Conservation (phyloP, 2,113 vertebrate genomes). For the Anoura caudifer region DNA sequence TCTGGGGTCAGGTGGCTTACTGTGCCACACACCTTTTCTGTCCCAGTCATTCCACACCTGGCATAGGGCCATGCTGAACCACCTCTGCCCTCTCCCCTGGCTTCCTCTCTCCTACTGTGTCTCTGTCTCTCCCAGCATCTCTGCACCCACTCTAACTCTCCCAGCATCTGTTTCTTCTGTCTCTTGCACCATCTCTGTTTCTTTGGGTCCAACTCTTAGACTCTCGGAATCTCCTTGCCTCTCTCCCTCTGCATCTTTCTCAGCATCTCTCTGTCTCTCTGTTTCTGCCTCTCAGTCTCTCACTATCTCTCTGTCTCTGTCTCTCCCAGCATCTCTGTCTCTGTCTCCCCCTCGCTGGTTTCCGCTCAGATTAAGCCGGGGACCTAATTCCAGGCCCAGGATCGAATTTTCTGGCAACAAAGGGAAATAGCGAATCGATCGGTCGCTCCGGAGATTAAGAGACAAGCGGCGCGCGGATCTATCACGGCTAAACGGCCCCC, state of each 20-base stretch:
- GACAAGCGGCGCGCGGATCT: constrained; percentile 96
- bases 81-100: background rate
- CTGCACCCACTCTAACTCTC: constrained; percentile 15
- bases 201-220: constrained; percentile 18
- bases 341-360: constrained; percentile 81
- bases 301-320: constrained; percentile 52
- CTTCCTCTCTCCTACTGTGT: background rate
- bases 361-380: constrained; percentile 96
- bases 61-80: background rate
- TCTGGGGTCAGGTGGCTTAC: background rate
- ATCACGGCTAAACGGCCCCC: constrained; percentile 93
- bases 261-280: constrained; percentile 13
- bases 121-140: background rate
- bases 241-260: background rate
- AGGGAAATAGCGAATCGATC: constrained; percentile 99
- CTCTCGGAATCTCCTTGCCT: constrained; percentile 28
- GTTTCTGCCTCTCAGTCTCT: constrained; percentile 1
- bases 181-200: background rate
- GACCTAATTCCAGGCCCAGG: constrained; percentile 97
- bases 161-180: constrained; percentile 2
- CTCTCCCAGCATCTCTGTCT: constrained; percentile 66
- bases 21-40: background rate
- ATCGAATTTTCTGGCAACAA: constrained; percentile 99
- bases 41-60: background rate
- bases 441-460: constrained; percentile 97